phyloP scores from a whole-genome alignment of 92 coral and sea anemone genomes.

The Scolanthus callimorphus region DNA sequence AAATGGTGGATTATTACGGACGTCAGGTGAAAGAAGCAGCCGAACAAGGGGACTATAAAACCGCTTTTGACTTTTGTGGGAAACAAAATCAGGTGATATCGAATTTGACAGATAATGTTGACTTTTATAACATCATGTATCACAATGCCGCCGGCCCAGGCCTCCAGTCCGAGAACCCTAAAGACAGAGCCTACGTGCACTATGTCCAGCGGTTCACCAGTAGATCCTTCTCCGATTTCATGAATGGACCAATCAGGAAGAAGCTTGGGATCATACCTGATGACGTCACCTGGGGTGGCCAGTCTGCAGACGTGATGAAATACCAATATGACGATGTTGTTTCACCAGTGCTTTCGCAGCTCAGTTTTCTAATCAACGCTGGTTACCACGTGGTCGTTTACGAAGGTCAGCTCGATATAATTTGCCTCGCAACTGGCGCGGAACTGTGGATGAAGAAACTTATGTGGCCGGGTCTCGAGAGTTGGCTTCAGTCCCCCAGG shows the following conservation, averaged over 20 bases:
- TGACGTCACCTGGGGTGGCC: slow-evolving; percentile 92
- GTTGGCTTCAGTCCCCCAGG: slow-evolving; percentile 37
- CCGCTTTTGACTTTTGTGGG: slow-evolving; percentile 72
- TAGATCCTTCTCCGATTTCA: slow-evolving; percentile 60
- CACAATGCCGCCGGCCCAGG: slow-evolving; percentile 56
- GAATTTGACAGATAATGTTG: slow-evolving; percentile 73
- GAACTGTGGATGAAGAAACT: slow-evolving; percentile 79
- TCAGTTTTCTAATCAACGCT: slow-evolving; percentile 61
- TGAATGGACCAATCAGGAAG: slow-evolving; percentile 95
- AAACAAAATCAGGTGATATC: slow-evolving; percentile 55
- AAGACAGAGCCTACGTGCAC: slow-evolving; percentile 46
- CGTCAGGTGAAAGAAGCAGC: slow-evolving; percentile 59
- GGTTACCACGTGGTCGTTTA: slow-evolving; percentile 71
- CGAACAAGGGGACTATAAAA: slow-evolving; percentile 45
- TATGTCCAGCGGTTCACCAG: slow-evolving; percentile 73
- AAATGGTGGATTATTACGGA: slow-evolving; percentile 16
- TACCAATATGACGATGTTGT: slow-evolving; percentile 76
- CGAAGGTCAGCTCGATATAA: slow-evolving; percentile 93
- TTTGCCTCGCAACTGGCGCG: slow-evolving; percentile 80
- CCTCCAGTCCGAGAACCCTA: slow-evolving; percentile 12
- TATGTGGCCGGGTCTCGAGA: slow-evolving; percentile 66
- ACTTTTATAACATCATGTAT: slow-evolving; percentile 76
- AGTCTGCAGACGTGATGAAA: slow-evolving; percentile 63
- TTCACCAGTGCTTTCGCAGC: slow-evolving; percentile 81
- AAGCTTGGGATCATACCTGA: slow-evolving; percentile 92